Evolutionary conservation across 2,797 vertebrate genomes (phyloP).

Genomic region (Galaxias olidus): DNA sequence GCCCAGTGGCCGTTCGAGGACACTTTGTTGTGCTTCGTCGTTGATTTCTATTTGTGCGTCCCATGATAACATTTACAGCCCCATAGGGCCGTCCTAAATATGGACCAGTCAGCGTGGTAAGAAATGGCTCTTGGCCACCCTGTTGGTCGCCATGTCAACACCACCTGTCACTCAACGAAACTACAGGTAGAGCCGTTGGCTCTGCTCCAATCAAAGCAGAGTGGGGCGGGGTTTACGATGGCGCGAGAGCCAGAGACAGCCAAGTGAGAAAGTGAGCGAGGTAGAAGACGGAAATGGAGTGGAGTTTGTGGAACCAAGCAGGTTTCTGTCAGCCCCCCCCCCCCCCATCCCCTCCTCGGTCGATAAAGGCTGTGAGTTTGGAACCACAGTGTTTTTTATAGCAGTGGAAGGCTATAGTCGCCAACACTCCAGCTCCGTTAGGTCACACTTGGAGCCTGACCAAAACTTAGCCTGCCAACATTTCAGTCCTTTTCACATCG

Average conservation of each 20-base stretch:
- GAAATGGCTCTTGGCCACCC: constrained; percentile 4
- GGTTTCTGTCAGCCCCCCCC: no score
- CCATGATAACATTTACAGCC: constrained; percentile 5
- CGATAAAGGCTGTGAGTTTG: no score
- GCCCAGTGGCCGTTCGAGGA: constrained; percentile 1
- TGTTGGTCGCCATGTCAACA: not conserved
- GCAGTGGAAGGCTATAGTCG: no score
- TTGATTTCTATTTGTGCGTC: not conserved
- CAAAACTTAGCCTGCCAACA: no score
- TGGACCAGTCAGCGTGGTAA: constrained; percentile 1
- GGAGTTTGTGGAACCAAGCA: no score
- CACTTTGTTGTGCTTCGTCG: constrained; percentile 6
- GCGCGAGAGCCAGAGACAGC: constrained; percentile 13
- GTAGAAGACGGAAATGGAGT: no score
- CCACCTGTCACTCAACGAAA: constrained; percentile 3
- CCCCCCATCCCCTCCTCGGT: no score
- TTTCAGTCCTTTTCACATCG: no score
- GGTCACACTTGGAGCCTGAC: no score
- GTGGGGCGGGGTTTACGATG: constrained; percentile 25
- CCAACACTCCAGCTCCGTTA: no score
- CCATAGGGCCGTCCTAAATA: constrained; percentile 20
- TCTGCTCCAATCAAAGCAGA: constrained; percentile 34
- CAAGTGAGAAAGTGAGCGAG: constrained; percentile 18
- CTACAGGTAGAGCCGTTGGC: constrained; percentile 37
- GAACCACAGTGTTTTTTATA: no score